These are phyloP conservation scores for Amphilophus citrinellus DNA, from an alignment of 2,113 vertebrate species.

Conservation along the genomic window DNA sequence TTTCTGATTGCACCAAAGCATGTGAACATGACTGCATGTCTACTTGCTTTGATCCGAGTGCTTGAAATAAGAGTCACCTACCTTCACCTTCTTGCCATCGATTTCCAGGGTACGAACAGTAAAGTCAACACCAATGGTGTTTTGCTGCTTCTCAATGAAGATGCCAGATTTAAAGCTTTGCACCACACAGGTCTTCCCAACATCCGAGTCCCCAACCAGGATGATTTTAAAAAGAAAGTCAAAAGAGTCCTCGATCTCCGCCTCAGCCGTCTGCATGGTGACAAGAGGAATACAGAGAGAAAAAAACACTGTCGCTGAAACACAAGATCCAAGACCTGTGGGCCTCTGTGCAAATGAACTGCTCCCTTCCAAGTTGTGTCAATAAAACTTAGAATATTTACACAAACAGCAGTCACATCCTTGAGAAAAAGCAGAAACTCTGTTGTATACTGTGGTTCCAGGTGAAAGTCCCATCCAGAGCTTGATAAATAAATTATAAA, in stretches of 20 bases:
- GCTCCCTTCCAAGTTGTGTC: slow-evolving; percentile 57
- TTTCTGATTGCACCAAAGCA: neutral
- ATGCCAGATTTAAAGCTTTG: slow-evolving; percentile 92
- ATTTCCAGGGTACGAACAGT: slow-evolving; percentile 91
- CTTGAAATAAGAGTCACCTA: slow-evolving; percentile 53
- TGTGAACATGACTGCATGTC: neutral
- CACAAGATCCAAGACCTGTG: slow-evolving; percentile 12
- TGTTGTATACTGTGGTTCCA: neutral
- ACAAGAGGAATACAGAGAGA: slow-evolving; percentile 14
- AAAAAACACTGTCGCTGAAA: slow-evolving; percentile 23
- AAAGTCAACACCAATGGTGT: slow-evolving; percentile 97
- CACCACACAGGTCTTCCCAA: slow-evolving; percentile 96
- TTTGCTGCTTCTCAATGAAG: slow-evolving; percentile 90
- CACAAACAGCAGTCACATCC: slow-evolving; percentile 37
- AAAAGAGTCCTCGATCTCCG: slow-evolving; percentile 85
- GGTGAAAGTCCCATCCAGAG: neutral
- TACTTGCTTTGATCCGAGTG: neutral
- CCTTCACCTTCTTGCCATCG: slow-evolving; percentile 94
- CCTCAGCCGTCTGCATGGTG: slow-evolving; percentile 83
- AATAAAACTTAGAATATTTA: slow-evolving; percentile 63
- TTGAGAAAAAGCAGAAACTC: neutral
- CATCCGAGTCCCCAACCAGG: slow-evolving; percentile 94
- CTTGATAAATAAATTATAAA: neutral
- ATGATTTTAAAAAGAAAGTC: slow-evolving; percentile 97
- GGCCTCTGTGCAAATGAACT: slow-evolving; percentile 47